Evolutionary conservation across 2,797 vertebrate species (phyloP).

Genomic region (Luscinia megarhynchos): DNA sequence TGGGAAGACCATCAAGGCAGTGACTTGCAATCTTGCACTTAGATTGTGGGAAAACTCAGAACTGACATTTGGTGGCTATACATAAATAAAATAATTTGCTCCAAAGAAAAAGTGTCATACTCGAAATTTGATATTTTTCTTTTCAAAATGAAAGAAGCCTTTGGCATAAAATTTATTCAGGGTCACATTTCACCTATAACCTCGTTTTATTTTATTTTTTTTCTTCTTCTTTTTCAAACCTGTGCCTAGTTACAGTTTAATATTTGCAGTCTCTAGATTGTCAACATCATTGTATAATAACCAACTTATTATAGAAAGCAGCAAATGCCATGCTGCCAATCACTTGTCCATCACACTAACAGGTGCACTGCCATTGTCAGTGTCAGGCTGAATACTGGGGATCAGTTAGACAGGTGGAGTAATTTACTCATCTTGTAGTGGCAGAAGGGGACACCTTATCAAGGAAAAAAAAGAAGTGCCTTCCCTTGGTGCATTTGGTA

Average conservation of each 20-base stretch:
- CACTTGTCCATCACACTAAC: slow-evolving; percentile 71
- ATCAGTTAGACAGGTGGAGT: slow-evolving; percentile 71
- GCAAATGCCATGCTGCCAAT: slow-evolving; percentile 61
- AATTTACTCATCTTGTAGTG: slow-evolving; percentile 64
- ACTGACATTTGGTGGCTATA: neutral
- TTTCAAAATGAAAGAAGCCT: slow-evolving; percentile 23
- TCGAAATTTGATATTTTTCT: slow-evolving; percentile 40
- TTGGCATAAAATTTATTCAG: slow-evolving; percentile 31
- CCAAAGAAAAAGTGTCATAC: slow-evolving; percentile 7
- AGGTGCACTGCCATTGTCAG: slow-evolving; percentile 72
- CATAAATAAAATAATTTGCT: neutral
- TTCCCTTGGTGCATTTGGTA: slow-evolving; percentile 3
- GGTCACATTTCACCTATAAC: neutral
- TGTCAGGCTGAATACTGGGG: slow-evolving; percentile 53
- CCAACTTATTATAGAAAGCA: slow-evolving; percentile 62
- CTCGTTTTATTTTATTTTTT: neutral
- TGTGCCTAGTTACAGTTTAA: slow-evolving; percentile 24
- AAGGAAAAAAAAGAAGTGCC: slow-evolving; percentile 44
- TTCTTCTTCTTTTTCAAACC: neutral
- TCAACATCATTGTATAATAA: slow-evolving; percentile 60
- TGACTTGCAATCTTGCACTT: neutral
- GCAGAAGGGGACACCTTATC: slow-evolving; percentile 70
- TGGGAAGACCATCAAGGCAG: neutral
- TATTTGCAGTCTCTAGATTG: slow-evolving; percentile 52
- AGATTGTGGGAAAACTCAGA: slow-evolving; percentile 18